phyloP scores from a whole-genome alignment of 2,888 invertebrate genomes.

The Apamea epomidion region DNA sequence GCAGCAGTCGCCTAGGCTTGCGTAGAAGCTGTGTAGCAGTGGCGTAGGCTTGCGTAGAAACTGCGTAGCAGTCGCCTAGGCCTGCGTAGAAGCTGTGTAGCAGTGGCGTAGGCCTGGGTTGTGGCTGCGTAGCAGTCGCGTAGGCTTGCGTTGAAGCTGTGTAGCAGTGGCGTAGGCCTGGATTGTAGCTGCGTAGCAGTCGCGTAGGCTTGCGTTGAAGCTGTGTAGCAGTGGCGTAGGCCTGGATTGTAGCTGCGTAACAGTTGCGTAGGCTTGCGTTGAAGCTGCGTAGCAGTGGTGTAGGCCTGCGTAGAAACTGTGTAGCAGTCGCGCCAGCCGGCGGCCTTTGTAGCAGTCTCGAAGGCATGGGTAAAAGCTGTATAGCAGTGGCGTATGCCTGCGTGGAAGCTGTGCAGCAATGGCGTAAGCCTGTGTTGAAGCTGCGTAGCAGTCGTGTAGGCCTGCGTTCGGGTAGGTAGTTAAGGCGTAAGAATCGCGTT shows the following conservation, averaged over 20 bases:
- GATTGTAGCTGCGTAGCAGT: background rate
- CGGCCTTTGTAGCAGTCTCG: too few relatives aligned
- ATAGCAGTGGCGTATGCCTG: too few relatives aligned
- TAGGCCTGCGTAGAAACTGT: background rate
- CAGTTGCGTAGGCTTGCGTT: background rate
- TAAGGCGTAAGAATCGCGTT: too few relatives aligned
- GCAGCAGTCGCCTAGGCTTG: too few relatives aligned
- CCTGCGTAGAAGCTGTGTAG: background rate
- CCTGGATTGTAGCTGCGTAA: too few relatives aligned
- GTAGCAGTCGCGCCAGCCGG: background rate
- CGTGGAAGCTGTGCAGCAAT: background rate
- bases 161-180: background rate
- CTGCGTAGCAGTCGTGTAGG: too few relatives aligned
- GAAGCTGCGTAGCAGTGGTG: background rate
- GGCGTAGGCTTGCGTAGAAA: background rate
- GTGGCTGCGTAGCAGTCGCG: background rate
- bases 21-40: background rate
- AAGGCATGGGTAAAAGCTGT: background rate
- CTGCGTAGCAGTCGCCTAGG: background rate
- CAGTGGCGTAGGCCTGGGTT: too few relatives aligned
- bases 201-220: background rate
- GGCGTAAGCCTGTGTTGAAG: background rate
- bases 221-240: background rate
- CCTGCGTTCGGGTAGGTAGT: background rate
- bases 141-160: background rate